Percentiles rank a stretch among this genome's conserved stretches.
phyloP scores from a whole-genome alignment of 2,113 vertebrate species.

The Cygnus buccinator region DNA sequence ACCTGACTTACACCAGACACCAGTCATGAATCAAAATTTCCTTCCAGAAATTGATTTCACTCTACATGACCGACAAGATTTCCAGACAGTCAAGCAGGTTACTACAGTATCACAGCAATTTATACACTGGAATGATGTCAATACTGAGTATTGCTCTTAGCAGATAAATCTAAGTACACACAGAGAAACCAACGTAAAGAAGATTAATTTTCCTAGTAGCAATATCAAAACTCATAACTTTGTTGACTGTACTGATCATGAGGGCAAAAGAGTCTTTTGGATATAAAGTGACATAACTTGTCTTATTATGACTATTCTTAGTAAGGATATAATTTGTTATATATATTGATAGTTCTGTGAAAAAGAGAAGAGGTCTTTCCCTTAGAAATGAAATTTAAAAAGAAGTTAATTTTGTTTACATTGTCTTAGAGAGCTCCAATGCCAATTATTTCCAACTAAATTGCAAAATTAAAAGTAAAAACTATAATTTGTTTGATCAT shows the following conservation, averaged over 20 bases:
- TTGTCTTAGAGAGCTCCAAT: background rate
- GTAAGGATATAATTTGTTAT: background rate
- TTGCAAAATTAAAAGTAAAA: background rate
- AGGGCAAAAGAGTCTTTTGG: background rate
- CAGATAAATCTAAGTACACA: background rate
- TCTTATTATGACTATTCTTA: background rate
- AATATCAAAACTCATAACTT: background rate
- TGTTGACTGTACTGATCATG: accelerated
- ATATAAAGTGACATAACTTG: background rate
- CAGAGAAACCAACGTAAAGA: background rate
- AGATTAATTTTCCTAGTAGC: background rate
- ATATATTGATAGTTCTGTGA: background rate
- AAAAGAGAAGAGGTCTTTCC: background rate
- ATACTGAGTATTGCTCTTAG: background rate
- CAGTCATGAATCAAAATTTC: background rate
- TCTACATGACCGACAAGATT: background rate
- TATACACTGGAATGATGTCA: background rate
- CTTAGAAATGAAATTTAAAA: background rate
- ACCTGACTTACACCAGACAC: background rate
- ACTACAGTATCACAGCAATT: background rate
- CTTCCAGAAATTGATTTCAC: background rate
- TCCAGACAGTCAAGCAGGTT: background rate
- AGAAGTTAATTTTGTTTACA: background rate
- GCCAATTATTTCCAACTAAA: background rate
- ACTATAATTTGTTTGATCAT: background rate